Conservation (phyloP, 1,140 invertebrate genomes). For the Himalopsyche phryganea region DNA sequence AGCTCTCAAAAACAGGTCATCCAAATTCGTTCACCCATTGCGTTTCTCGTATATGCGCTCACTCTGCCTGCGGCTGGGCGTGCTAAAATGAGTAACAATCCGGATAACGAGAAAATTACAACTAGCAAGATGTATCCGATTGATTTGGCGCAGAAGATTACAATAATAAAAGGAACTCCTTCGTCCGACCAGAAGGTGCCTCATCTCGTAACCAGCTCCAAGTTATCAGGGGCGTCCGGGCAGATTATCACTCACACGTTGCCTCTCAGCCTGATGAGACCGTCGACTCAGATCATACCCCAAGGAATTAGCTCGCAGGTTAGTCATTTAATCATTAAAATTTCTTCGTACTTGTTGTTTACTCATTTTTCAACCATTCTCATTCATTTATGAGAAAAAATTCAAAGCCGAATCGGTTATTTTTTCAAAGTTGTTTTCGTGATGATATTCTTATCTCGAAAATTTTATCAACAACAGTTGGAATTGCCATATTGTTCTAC, state of each 20-base stretch:
- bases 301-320: slow-evolving; percentile 22
- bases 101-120: slow-evolving; percentile 16
- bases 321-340: background rate
- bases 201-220: slow-evolving; percentile 13
- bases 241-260: slow-evolving; percentile 16
- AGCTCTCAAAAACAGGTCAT: background rate
- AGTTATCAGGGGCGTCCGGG: slow-evolving; percentile 6
- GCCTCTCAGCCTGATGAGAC: slow-evolving; percentile 3
- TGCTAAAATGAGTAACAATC: slow-evolving; percentile 22
- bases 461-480: no score
- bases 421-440: no score
- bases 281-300: slow-evolving; percentile 13
- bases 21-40: background rate
- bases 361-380: no score
- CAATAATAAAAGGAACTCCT: slow-evolving; percentile 22
- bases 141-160: slow-evolving; percentile 10
- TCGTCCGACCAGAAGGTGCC: slow-evolving; percentile 13
- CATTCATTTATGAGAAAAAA: no score
- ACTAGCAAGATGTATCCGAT: slow-evolving; percentile 13
- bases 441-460: no score
- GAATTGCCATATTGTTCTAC: no score
- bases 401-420: no score
- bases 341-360: no score
- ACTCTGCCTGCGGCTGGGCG: background rate
- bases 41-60: background rate